A percentile compares a stretch with the other conserved stretches of the same genome.
These are phyloP conservation scores for Bryconaethiops microstoma DNA, from an alignment of 2,797 vertebrate species.

Conservation along the genomic window DNA sequence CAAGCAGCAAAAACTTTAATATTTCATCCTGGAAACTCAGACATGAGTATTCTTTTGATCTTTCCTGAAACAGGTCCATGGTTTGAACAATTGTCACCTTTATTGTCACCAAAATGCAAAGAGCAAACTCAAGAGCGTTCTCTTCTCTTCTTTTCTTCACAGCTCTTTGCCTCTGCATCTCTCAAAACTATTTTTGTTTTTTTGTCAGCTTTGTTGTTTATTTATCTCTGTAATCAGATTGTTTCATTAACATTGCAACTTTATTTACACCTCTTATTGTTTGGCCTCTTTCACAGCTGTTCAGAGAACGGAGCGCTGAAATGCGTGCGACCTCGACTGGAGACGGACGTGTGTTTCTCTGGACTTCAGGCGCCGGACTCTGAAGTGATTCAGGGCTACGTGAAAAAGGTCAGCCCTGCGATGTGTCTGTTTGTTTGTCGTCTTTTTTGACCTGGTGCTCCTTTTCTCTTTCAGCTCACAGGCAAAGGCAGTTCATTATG, in stretches of 20 bases:
- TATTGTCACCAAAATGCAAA: neutral
- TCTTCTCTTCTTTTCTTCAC: neutral
- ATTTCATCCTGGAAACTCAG: no score
- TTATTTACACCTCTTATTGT: neutral
- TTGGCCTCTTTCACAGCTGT: constrained; percentile 65
- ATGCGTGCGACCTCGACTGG: constrained; percentile 81
- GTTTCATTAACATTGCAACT: neutral
- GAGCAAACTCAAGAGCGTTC: neutral
- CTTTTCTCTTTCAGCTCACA: neutral
- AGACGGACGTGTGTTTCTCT: constrained; percentile 86
- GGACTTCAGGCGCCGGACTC: constrained; percentile 83
- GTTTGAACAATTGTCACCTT: neutral
- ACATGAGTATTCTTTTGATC: no score
- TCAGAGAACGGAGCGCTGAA: constrained; percentile 79
- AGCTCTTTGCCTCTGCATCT: neutral
- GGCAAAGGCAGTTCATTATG: constrained; percentile 8
- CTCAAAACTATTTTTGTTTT: neutral
- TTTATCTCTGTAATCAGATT: neutral
- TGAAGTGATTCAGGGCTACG: constrained; percentile 87
- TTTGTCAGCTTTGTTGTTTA: neutral
- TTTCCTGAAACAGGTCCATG: no score
- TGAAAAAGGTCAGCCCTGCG: constrained; percentile 85
- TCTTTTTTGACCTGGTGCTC: neutral
- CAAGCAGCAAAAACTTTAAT: no score
- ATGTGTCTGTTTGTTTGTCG: neutral